phyloP scores from a whole-genome alignment of 2,797 vertebrate species.

The Capromys pilorides region DNA sequence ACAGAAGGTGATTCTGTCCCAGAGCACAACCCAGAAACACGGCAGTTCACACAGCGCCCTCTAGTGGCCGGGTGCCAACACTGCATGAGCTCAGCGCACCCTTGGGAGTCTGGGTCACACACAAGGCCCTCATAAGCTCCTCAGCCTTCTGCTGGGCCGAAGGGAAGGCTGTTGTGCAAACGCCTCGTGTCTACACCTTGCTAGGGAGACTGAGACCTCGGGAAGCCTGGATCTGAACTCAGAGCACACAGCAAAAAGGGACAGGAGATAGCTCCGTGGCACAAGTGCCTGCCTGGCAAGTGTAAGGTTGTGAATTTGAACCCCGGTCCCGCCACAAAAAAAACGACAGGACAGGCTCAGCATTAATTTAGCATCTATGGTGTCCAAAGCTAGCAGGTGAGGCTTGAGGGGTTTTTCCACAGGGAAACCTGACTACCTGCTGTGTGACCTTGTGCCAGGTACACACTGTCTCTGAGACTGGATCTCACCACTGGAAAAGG shows the following conservation, averaged over 20 bases:
- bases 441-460: slow-evolving; percentile 15
- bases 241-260: not conserved
- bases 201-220: not conserved
- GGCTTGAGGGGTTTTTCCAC: not conserved
- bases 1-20: not conserved
- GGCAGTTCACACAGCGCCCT: not conserved
- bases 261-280: too few relatives aligned
- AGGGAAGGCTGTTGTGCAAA: not conserved
- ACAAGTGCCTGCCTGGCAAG: too few relatives aligned
- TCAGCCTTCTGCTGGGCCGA: not conserved
- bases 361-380: not conserved
- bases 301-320: too few relatives aligned
- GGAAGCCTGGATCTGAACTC: not conserved
- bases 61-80: slow-evolving; percentile 42
- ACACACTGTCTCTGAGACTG: not conserved
- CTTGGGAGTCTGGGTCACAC: not conserved
- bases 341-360: not conserved
- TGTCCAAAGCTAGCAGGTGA: not conserved
- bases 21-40: not conserved
- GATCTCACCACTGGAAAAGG: not conserved
- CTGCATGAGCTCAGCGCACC: slow-evolving; percentile 49
- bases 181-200: not conserved
- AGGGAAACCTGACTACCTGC: not conserved
- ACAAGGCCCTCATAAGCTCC: not conserved
- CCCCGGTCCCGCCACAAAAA: too few relatives aligned